phyloP scores from a whole-genome alignment of 2,888 invertebrate species.

The Hoplodrina ambigua region DNA sequence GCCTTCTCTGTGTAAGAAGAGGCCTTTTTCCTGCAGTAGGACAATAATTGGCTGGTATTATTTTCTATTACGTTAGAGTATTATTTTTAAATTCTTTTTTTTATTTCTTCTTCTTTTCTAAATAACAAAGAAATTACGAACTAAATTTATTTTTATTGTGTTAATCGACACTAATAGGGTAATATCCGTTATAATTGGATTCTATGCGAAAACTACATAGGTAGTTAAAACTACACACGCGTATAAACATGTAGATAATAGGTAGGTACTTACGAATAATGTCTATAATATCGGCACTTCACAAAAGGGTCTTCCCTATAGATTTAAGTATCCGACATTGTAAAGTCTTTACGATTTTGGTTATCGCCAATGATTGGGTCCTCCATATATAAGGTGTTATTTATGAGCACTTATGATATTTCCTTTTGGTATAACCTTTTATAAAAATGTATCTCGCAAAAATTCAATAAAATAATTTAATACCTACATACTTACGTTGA shows the following conservation, averaged over 20 bases:
- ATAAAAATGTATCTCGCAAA: conserved; percentile 16
- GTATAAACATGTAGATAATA: not conserved
- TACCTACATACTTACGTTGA: conserved; percentile 5
- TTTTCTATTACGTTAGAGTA: not conserved
- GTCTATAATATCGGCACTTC: conserved; percentile 11
- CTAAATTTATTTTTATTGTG: not conserved
- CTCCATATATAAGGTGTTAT: conserved; percentile 51
- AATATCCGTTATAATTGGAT: not conserved
- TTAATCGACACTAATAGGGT: too few species aligned
- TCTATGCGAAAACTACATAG: not conserved
- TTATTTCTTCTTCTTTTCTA: not conserved
- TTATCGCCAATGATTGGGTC: conserved; percentile 49
- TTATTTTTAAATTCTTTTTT: not conserved
- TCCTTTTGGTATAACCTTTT: conserved; percentile 34
- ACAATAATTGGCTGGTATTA: too few species aligned
- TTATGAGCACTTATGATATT: conserved; percentile 47
- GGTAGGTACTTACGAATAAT: conserved; percentile 6
- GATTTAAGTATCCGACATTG: conserved; percentile 47
- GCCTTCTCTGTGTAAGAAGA: too few species aligned
- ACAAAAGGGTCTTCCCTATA: conserved; percentile 43
- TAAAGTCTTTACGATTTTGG: conserved; percentile 55
- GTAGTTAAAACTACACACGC: not conserved
- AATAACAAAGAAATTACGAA: not conserved
- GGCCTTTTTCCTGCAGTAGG: too few species aligned
- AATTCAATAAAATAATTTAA: conserved; percentile 23